Conservation (phyloP, 2,888 invertebrate genomes). For the Anaspis maculata region DNA sequence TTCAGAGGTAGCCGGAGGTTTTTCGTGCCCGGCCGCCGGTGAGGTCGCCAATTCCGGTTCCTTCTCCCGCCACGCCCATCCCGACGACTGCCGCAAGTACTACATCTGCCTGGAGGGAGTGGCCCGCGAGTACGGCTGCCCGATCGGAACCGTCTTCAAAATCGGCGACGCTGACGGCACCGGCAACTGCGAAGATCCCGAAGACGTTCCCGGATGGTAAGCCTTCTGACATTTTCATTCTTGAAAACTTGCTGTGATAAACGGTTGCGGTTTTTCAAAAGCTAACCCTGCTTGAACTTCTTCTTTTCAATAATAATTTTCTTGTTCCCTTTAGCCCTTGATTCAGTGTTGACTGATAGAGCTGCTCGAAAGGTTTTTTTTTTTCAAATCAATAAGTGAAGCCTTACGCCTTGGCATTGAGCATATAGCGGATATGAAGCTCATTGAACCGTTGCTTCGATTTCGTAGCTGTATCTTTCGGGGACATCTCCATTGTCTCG, state of each 20-base stretch:
- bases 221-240: constrained; percentile 29
- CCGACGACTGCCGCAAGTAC: constrained; percentile 90
- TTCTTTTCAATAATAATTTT: background rate
- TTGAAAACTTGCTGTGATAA: no score
- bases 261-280: no score
- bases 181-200: constrained; percentile 90
- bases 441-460: no score
- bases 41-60: constrained; percentile 77
- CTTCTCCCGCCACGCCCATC: constrained; percentile 92
- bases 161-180: constrained; percentile 85
- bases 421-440: no score
- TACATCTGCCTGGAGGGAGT: constrained; percentile 88
- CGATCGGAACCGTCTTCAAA: constrained; percentile 92
- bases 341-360: no score
- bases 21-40: constrained; percentile 75
- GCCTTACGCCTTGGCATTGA: no score
- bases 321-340: no score
- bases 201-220: constrained; percentile 94
- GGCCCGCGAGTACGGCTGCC: constrained; percentile 90
- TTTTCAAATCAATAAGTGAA: no score
- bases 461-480: no score
- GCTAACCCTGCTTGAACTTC: background rate
- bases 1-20: constrained; percentile 85
- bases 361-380: no score
- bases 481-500: no score